Evolutionary conservation across 2,888 invertebrate genomes (phyloP).

Genomic region (Morpho achilles): DNA sequence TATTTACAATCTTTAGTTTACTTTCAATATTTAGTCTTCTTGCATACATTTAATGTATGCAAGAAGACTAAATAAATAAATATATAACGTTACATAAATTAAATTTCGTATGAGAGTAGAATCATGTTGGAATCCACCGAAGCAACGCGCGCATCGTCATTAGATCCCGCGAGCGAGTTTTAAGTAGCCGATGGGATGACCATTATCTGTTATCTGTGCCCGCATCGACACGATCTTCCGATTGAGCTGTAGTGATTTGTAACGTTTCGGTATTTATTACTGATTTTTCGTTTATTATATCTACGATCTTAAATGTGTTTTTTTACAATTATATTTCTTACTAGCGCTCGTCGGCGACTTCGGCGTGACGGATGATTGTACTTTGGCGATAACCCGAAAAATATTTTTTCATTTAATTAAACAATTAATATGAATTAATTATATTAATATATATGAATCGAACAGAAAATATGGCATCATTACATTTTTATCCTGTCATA

Average conservation of each 20-base stretch:
- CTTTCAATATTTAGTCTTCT: too few species aligned
- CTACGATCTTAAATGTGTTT: slow-evolving; percentile 1
- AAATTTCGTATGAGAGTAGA: slow-evolving; percentile 7
- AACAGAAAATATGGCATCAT: too few species aligned
- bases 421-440: too few species aligned
- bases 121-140: slow-evolving; percentile 20
- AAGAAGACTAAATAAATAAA: background rate
- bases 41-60: background rate
- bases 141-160: slow-evolving; percentile 22
- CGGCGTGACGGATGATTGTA: background rate
- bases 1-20: too few species aligned
- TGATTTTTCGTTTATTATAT: slow-evolving; percentile 7
- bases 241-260: slow-evolving; percentile 27
- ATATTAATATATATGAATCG: too few species aligned
- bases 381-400: too few species aligned
- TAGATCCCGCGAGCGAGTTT: slow-evolving; percentile 31
- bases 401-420: too few species aligned
- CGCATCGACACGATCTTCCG: slow-evolving; percentile 49
- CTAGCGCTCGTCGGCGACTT: background rate
- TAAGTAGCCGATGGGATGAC: slow-evolving; percentile 48
- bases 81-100: background rate
- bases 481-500: too few species aligned
- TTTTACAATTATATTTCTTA: background rate
- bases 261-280: slow-evolving; percentile 19
- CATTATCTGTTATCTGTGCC: slow-evolving; percentile 56